Evolutionary conservation across 2,888 invertebrate species (phyloP).

Genomic region (Daptonema setosum): DNA sequence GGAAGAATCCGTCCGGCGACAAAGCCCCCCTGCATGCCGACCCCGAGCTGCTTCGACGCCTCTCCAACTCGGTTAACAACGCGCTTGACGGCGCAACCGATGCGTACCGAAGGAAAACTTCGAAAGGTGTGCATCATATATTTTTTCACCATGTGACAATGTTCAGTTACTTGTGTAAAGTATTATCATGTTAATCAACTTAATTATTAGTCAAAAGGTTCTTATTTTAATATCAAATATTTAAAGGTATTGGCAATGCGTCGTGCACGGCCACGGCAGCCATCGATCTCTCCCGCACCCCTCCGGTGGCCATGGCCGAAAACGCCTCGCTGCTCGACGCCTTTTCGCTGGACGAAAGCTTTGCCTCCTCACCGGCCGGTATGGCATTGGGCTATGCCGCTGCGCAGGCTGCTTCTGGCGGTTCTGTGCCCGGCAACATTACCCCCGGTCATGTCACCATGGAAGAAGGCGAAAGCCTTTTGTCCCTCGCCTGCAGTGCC

Average conservation of each 20-base stretch:
- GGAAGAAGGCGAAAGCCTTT: conserved; percentile 83
- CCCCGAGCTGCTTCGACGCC: conserved; percentile 61
- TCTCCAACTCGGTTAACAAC: conserved; percentile 70
- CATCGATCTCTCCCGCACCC: neutral
- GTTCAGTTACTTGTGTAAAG: too few species aligned
- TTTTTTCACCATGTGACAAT: too few species aligned
- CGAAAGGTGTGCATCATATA: too few species aligned
- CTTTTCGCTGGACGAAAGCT: neutral
- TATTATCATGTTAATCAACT: too few species aligned
- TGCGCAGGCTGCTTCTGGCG: neutral
- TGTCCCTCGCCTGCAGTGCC: conserved; percentile 85
- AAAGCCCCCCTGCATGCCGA: conserved; percentile 40
- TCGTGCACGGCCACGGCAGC: neutral
- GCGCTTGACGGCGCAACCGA: conserved; percentile 91
- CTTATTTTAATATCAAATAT: too few species aligned
- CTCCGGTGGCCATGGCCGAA: neutral
- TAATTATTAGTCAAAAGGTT: too few species aligned
- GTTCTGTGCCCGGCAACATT: neutral
- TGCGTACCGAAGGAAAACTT: conserved; percentile 63
- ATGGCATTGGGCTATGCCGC: neutral
- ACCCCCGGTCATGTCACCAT: conserved; percentile 32
- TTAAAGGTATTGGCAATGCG: too few species aligned
- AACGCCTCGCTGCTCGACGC: neutral
- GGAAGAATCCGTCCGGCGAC: conserved; percentile 40
- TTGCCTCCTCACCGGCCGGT: neutral